These are phyloP conservation scores for Laticauda colubrina DNA, from an alignment of 2,113 vertebrate genomes.

Conservation along the genomic window DNA sequence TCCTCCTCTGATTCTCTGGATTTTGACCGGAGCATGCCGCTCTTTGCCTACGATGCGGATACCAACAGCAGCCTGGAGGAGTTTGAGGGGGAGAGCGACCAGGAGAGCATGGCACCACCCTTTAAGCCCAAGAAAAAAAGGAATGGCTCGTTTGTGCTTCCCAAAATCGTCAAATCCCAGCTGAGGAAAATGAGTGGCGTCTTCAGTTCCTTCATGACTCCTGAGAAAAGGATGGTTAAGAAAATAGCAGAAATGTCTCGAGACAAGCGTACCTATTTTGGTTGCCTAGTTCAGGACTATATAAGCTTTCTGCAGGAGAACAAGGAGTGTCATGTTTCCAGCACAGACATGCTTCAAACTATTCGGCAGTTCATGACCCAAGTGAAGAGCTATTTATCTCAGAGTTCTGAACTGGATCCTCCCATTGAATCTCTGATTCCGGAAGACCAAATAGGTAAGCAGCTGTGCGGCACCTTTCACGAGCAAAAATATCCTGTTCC, in stretches of 20 bases:
- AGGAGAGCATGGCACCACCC: slow-evolving; percentile 82
- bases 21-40: slow-evolving; percentile 78
- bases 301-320: slow-evolving; percentile 93
- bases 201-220: slow-evolving; percentile 89
- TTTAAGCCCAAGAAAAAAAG: slow-evolving; percentile 79
- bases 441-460: slow-evolving; percentile 93
- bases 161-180: slow-evolving; percentile 84
- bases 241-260: slow-evolving; percentile 83
- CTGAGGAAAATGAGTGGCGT: slow-evolving; percentile 89
- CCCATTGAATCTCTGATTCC: slow-evolving; percentile 93
- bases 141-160: slow-evolving; percentile 80
- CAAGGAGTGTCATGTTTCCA: slow-evolving; percentile 87
- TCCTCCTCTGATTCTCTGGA: slow-evolving; percentile 92
- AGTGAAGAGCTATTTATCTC: slow-evolving; percentile 92
- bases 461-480: background rate
- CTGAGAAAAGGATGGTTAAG: slow-evolving; percentile 85
- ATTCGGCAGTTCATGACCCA: slow-evolving; percentile 96
- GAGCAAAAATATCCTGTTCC: background rate
- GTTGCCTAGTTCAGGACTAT: slow-evolving; percentile 93
- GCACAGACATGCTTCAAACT: slow-evolving; percentile 89
- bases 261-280: slow-evolving; percentile 92
- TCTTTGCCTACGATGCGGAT: slow-evolving; percentile 76
- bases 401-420: slow-evolving; percentile 92
- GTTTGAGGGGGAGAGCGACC: slow-evolving; percentile 85
- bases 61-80: slow-evolving; percentile 86